These are phyloP conservation scores for Mystacornis crossleyi DNA, from an alignment of 2,113 vertebrate species.

Conservation along the genomic window DNA sequence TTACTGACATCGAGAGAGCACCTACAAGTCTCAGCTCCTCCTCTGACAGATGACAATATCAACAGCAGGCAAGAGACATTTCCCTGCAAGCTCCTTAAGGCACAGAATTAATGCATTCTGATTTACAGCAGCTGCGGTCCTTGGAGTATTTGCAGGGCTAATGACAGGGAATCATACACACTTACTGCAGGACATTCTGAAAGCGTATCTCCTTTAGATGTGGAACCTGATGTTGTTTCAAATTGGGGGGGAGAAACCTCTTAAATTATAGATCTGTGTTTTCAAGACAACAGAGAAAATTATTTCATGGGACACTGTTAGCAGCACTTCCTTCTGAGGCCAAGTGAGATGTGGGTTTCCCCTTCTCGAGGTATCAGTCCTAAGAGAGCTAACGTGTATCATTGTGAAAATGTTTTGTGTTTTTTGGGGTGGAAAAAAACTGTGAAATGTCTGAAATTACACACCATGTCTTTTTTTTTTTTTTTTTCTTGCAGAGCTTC, in stretches of 20 bases:
- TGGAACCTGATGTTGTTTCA: background rate
- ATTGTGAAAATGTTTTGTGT: background rate
- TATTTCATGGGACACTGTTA: background rate
- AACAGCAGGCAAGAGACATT: background rate
- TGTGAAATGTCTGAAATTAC: background rate
- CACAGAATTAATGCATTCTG: background rate
- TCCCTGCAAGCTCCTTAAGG: background rate
- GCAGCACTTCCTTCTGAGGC: background rate
- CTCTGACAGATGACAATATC: background rate
- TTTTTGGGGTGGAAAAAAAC: background rate
- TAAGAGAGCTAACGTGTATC: background rate
- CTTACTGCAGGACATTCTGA: background rate
- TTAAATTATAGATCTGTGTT: background rate
- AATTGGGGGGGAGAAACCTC: background rate
- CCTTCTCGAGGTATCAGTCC: background rate
- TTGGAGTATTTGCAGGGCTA: background rate
- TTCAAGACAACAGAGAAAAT: background rate
- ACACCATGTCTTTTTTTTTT: background rate
- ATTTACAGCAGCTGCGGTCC: background rate
- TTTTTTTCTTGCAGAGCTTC: background rate
- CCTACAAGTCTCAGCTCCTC: background rate
- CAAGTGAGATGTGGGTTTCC: background rate
- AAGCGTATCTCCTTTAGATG: background rate
- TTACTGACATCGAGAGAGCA: background rate
- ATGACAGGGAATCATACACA: background rate